These are phyloP conservation scores for Micropterix aruncella DNA, from an alignment of 2,888 invertebrate species.

Conservation along the genomic window DNA sequence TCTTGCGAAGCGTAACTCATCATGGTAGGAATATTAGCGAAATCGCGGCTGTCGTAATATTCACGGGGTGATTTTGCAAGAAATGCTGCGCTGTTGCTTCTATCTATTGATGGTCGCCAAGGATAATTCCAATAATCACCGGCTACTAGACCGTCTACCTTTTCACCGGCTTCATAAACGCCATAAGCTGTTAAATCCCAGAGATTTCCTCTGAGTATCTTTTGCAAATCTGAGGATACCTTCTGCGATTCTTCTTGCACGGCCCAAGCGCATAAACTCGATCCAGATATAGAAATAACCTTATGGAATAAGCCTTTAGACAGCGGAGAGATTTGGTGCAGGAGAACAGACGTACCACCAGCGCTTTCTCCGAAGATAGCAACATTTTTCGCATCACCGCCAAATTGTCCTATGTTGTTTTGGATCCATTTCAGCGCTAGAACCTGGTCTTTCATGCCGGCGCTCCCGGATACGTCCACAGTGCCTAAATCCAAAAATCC, in stretches of 20 bases:
- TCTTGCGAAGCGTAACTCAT: neutral
- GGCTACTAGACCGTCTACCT: neutral
- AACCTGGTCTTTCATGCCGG: slow-evolving; percentile 30
- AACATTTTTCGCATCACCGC: slow-evolving; percentile 27
- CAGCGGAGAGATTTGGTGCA: slow-evolving; percentile 27
- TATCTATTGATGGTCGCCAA: neutral
- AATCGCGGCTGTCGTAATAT: neutral
- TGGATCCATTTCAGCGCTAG: slow-evolving; percentile 27
- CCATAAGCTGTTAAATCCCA: neutral
- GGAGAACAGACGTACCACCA: slow-evolving; percentile 27
- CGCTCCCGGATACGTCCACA: slow-evolving; percentile 15
- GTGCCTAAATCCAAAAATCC: neutral
- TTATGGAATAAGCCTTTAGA: slow-evolving; percentile 27
- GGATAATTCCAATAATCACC: neutral
- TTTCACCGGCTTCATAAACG: neutral
- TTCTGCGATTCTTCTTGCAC: slow-evolving; percentile 26
- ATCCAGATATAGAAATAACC: slow-evolving; percentile 31
- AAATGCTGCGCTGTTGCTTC: neutral
- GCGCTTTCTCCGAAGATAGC: slow-evolving; percentile 34
- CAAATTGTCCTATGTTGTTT: slow-evolving; percentile 24
- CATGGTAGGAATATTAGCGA: neutral
- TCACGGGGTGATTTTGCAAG: neutral
- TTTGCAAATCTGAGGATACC: neutral
- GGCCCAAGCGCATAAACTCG: slow-evolving; percentile 28
- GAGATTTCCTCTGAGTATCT: neutral